Base-by-base conservation (phyloP, 1,140 invertebrate species). In the Ooceraea biroi region DNA sequence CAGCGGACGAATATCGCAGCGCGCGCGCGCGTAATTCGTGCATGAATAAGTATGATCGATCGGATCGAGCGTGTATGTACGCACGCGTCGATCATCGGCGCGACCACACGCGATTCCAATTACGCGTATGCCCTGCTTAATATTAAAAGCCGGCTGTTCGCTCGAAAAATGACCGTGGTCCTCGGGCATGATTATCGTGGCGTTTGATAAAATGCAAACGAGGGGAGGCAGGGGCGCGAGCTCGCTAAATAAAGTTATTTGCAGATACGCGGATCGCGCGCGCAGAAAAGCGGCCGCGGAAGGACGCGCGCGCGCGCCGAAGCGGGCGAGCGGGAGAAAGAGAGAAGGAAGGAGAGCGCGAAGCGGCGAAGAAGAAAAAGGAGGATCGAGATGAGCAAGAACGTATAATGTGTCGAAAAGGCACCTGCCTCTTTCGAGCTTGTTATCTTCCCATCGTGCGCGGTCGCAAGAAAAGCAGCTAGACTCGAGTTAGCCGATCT, bases 391-490 rank as follows among this genome's bases (percentile, higher is more conserved):
- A 86, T 57, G 90, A 89, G 77, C 88, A 90, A 91, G 87, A 92
- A 90, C 89, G 91, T 91, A 91, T 92, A 93, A 93, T 91, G 88
- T 90, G 91, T 90, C 91, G 90, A 93, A 93, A 92, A 93, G 89
- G 91, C 94, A 94, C 93, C 93, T 94, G 94, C 93, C 89, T 84
- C 77, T 66, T 88, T 86, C 86, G 85, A 84, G 78, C 82, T 82
- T 58, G 85, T 88, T 93, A 93, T 93, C 92, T 91, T 88, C 84
- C 74, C 88, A 93, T 93, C 92, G n/a, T 7, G 89, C 78, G 85
- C 84, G 89, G 82, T 90, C 90, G 84, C 74, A 85, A 89, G 88
- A 91, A 91, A 92, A 90, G 90, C 88, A 90, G 90, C 83, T 88
- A 86, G 85, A 90, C 85, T 68, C 82, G 85, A 91, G 88, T 86